These are phyloP conservation scores for Castor canadensis DNA, from an alignment of 2,113 vertebrate genomes.

Conservation along the genomic window DNA sequence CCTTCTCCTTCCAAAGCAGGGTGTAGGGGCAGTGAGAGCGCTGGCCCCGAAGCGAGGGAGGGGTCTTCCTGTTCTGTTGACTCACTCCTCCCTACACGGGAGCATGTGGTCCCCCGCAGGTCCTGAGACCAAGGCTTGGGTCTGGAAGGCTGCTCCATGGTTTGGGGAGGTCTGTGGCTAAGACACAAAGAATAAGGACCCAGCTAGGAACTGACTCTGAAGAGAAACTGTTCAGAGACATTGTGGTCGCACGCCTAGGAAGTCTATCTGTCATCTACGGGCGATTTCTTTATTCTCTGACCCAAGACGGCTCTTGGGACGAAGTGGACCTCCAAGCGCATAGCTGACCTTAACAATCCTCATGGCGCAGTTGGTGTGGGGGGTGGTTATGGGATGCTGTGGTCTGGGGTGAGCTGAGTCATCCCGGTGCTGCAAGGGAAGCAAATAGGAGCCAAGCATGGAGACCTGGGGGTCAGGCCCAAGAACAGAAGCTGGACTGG, in stretches of 20 bases:
- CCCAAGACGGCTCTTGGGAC: not conserved
- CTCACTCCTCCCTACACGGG: rapidly evolving
- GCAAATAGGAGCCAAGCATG: rapidly evolving
- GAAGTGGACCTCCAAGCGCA: not conserved
- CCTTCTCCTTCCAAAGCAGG: not conserved
- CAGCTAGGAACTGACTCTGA: not conserved
- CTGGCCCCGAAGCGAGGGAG: too few relatives aligned
- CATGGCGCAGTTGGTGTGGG: rapidly evolving
- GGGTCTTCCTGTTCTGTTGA: rapidly evolving
- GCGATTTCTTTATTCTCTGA: not conserved
- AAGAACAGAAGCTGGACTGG: not conserved
- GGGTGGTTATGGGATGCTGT: rapidly evolving
- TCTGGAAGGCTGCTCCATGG: not conserved
- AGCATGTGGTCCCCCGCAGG: rapidly evolving
- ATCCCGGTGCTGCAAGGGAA: rapidly evolving
- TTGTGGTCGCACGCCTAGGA: not conserved
- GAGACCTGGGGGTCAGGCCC: too few relatives aligned
- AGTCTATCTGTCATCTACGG: not conserved
- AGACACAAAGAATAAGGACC: not conserved
- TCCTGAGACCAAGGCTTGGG: not conserved
- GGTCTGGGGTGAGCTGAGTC: rapidly evolving
- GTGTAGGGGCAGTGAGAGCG: rapidly evolving
- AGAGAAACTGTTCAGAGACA: not conserved
- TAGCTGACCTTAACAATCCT: rapidly evolving
- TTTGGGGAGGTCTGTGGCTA: not conserved